These are phyloP conservation scores for Brachyhypopomus gauderio DNA, from an alignment of 2,113 vertebrate genomes.

Conservation along the genomic window DNA sequence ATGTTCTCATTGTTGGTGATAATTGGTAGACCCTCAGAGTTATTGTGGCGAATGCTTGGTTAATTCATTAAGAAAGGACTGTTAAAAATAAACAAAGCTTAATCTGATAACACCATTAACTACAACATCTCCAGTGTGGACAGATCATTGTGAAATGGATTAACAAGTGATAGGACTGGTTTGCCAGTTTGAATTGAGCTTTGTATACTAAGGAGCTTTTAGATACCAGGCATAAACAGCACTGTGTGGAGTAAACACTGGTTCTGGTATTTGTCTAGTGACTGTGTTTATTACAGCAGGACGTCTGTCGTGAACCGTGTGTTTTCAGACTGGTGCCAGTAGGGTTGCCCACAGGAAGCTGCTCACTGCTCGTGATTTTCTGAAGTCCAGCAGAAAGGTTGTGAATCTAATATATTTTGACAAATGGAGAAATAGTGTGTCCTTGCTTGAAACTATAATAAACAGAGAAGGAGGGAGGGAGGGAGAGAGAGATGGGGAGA, in stretches of 20 bases:
- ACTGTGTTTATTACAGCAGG: neutral
- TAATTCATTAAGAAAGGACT: constrained; percentile 8
- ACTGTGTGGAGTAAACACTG: neutral
- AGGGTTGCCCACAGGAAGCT: neutral
- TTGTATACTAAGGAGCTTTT: neutral
- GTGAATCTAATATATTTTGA: constrained; percentile 37
- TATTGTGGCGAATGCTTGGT: constrained; percentile 10
- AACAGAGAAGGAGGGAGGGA: neutral
- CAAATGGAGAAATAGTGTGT: constrained; percentile 36
- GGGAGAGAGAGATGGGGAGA: neutral
- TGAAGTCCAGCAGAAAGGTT: neutral
- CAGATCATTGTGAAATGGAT: neutral
- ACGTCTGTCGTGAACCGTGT: neutral
- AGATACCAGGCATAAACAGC: neutral
- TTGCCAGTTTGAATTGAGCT: neutral
- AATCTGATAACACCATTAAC: neutral
- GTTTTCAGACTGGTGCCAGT: constrained; percentile 10
- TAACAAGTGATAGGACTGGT: neutral
- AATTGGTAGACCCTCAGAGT: neutral
- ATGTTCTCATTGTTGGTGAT: neutral
- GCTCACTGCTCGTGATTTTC: constrained; percentile 16
- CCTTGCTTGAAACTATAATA: constrained; percentile 20
- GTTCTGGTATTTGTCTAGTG: constrained; percentile 25
- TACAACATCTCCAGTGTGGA: neutral
- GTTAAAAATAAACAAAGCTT: neutral